Conservation (phyloP, 2,888 invertebrate species). For the Calliphora vomitoria region DNA sequence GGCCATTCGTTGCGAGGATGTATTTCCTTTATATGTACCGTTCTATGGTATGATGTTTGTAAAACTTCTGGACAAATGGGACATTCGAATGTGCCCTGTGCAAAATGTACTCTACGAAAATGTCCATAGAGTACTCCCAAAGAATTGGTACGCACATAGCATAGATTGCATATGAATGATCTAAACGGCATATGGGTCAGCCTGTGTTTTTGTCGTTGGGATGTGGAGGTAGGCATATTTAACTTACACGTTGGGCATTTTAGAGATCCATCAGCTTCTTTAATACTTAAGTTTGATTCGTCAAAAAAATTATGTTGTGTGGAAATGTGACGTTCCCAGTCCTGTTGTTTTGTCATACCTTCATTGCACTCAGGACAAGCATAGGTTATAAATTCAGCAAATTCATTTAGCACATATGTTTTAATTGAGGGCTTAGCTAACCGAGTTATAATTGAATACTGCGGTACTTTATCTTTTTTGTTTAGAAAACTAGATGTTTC, state of each 20-base stretch:
- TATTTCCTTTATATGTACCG: constrained; percentile 61
- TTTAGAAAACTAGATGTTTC: not conserved
- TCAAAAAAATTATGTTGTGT: constrained; percentile 68
- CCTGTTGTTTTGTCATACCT: constrained; percentile 49
- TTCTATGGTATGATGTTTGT: constrained; percentile 55
- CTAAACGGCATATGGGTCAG: constrained; percentile 69
- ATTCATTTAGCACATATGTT: constrained; percentile 61
- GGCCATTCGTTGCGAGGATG: constrained; percentile 70
- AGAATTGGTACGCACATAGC: constrained; percentile 57
- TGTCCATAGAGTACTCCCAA: constrained; percentile 64
- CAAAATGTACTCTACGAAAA: constrained; percentile 68
- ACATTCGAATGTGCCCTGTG: constrained; percentile 59
- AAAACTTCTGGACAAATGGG: constrained; percentile 41
- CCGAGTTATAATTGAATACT: not conserved
- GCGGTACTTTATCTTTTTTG: not conserved
- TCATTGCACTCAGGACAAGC: constrained; percentile 74
- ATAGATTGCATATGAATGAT: constrained; percentile 72
- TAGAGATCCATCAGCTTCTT: constrained; percentile 33
- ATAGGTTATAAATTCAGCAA: constrained; percentile 63
- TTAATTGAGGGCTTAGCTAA: constrained; percentile 22
- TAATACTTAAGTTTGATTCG: constrained; percentile 46
- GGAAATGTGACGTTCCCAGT: constrained; percentile 68
- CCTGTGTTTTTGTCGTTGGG: constrained; percentile 66
- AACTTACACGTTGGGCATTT: constrained; percentile 65
- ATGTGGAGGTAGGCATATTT: constrained; percentile 16